Percentiles rank a stretch among this genome's conserved stretches.
These are phyloP conservation scores for Luffia ferchaultella DNA, from an alignment of 2,888 invertebrate species.

Conservation along the genomic window DNA sequence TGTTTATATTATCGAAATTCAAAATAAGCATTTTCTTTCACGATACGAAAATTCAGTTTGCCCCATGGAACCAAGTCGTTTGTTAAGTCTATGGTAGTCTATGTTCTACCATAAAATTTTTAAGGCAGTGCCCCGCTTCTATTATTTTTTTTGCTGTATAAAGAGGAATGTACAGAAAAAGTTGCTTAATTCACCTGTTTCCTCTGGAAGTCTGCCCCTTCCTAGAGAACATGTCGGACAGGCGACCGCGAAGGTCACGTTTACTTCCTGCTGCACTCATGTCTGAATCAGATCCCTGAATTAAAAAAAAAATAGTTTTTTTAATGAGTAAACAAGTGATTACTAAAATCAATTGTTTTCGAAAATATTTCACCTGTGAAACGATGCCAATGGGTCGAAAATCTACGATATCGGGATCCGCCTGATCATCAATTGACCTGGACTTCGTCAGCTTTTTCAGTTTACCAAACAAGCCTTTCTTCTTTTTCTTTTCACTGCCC, in stretches of 20 bases:
- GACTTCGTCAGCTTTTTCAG: conserved; percentile 86
- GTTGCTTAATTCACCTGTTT: conserved; percentile 72
- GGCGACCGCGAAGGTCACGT: conserved; percentile 79
- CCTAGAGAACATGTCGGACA: conserved; percentile 85
- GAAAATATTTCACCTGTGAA: conserved; percentile 44
- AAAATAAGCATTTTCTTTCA: no score
- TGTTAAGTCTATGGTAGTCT: no score
- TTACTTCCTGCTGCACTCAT: conserved; percentile 75
- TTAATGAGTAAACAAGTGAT: background rate
- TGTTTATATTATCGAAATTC: no score
- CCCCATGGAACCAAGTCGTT: no score
- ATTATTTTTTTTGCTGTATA: no score
- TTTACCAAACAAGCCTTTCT: conserved; percentile 84
- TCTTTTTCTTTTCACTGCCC: conserved; percentile 78
- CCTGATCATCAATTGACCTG: conserved; percentile 78
- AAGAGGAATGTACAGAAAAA: no score
- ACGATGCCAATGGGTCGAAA: conserved; percentile 60
- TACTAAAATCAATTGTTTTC: background rate
- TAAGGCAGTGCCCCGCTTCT: no score
- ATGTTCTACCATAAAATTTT: no score
- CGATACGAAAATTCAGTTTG: no score
- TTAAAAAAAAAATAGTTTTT: conserved; percentile 6
- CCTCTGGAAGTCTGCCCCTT: conserved; percentile 69
- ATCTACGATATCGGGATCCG: conserved; percentile 44
- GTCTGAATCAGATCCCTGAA: conserved; percentile 76